These are phyloP conservation scores for Marmota flaviventris DNA, from an alignment of 2,113 vertebrate genomes.

Conservation along the genomic window DNA sequence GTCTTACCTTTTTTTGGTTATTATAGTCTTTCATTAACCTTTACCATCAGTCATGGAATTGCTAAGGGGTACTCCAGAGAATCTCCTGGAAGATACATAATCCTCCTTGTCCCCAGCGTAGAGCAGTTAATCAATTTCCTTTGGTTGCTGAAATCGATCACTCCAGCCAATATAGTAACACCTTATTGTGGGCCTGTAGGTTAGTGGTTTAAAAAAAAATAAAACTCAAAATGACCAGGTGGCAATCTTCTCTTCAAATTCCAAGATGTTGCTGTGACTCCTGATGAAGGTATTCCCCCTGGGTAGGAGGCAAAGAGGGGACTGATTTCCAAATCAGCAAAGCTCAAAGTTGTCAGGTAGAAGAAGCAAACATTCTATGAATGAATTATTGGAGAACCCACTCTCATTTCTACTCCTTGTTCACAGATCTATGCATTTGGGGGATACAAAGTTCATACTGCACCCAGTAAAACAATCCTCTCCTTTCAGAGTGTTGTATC, in stretches of 20 bases:
- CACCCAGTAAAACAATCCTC: not conserved
- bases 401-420: not conserved
- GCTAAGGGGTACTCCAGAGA: not conserved
- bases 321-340: not conserved
- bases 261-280: not conserved
- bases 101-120: not conserved
- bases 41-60: not conserved
- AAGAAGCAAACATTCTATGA: not conserved
- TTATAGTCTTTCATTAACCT: not conserved
- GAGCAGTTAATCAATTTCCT: not conserved
- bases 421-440: not conserved
- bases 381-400: not conserved
- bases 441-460: not conserved
- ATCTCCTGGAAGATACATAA: not conserved
- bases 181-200: not conserved
- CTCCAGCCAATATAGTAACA: not conserved
- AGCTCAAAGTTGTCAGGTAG: not conserved
- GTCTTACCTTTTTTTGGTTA: not conserved
- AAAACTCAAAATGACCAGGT: not conserved
- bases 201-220: not conserved
- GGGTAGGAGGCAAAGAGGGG: no score
- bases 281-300: not conserved
- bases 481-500: not conserved
- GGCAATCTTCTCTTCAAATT: slow-evolving; percentile 14
- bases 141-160: not conserved